Evolutionary conservation across 2,113 vertebrate species (phyloP), one percentile per base, ranked within the genome.

Genomic region (Leptobrachium ailaonicum): DNA sequence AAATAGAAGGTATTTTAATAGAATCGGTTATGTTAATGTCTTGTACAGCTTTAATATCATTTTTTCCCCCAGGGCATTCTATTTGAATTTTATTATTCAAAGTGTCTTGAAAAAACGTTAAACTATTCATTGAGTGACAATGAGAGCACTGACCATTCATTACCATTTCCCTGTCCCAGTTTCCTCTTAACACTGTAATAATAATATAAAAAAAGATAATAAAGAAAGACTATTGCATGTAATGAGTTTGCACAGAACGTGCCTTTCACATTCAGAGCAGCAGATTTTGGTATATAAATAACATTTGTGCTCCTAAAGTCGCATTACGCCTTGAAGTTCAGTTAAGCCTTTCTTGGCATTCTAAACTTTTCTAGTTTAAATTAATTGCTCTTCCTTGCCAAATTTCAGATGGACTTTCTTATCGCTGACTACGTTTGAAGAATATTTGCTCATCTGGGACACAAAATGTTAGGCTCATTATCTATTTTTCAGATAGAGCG

Each of bases 321-420:
- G 12, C 13, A 40, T 41, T 50, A 43, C 20, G 2, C 14, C 47
- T 43, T 41, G 62, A 70, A 56, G 14, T 32, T 58, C 13, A 4
- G 14, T 74, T 44, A 80, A 73, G 78, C 40, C 54, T 76, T 80
- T 80, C 64, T 54, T 80, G 78, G 78, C 71, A 68, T 40, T 58
- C 62, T 6, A 10, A 41, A 56, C 50, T 41, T 74, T 32, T 74
- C 45, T 73, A 58, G 40, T 62, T 79, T 20, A 62, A 72, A 74
- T 80, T 73, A 80, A 80, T 74, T 80, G 72, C 41, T 14, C 42
- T 45, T 41, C 53, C 45, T 6, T 68, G 78, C 78, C 78, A 80
- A 67, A 60, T 68, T 58, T 73, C 4, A n/a, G 11, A 47, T 42
- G 47, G 41, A 66, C 44, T 4, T 64, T 70, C 41, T 77, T 78